Evolutionary conservation across 2,113 vertebrate genomes (phyloP).

Genomic region (Thymallus thymallus): DNA sequence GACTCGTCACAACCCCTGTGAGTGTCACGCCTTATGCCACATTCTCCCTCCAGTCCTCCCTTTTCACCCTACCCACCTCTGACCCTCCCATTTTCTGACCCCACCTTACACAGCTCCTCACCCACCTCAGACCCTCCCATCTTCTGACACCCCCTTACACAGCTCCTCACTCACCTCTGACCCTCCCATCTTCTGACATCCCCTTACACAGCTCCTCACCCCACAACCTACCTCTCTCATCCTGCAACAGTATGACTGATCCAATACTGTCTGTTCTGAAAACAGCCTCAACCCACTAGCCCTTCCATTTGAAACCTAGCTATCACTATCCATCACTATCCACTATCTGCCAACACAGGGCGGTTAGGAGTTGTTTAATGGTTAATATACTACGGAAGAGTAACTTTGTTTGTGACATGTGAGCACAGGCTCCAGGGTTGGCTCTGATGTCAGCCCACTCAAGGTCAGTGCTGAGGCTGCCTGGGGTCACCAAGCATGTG

Average conservation of each 20-base stretch:
- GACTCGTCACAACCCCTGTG: conserved; percentile 78
- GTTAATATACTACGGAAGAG: too few relatives aligned
- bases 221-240: background rate
- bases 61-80: background rate
- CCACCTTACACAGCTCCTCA: background rate
- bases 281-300: too few relatives aligned
- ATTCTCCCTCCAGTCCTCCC: background rate
- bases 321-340: too few relatives aligned
- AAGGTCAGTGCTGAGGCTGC: conserved; percentile 6
- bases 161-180: background rate
- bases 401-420: background rate
- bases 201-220: background rate
- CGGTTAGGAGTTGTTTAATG: too few relatives aligned
- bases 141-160: background rate
- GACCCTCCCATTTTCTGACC: too few relatives aligned
- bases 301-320: too few relatives aligned
- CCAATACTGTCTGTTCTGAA: too few relatives aligned
- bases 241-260: background rate
- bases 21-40: conserved; percentile 51
- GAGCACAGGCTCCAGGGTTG: background rate
- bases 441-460: background rate
- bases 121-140: too few relatives aligned
- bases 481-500: conserved; percentile 21
- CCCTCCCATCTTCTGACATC: too few relatives aligned
- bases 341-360: too few relatives aligned